These are phyloP conservation scores for Kryphioiulus occultus DNA, from an alignment of 2,888 invertebrate species.

Conservation along the genomic window DNA sequence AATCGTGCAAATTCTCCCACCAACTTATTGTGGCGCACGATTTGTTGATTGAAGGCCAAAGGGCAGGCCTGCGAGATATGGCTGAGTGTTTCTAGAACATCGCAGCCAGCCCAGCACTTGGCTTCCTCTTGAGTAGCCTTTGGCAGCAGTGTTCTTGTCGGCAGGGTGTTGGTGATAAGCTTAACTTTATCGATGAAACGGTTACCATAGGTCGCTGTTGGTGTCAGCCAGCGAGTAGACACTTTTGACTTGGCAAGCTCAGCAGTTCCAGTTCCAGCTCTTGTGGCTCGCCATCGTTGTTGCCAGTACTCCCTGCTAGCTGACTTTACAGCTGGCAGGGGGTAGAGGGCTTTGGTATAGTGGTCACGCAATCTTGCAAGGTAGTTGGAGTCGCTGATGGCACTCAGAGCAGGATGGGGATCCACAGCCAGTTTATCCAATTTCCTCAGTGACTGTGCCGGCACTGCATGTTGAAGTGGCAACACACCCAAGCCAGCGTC, in stretches of 20 bases:
- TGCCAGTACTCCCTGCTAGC: neutral
- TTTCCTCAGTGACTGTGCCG: neutral
- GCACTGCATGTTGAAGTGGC: neutral
- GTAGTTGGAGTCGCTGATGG: neutral
- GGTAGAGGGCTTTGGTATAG: neutral
- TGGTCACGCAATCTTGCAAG: neutral
- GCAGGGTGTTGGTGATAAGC: neutral
- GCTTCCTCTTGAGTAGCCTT: neutral
- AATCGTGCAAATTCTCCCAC: neutral
- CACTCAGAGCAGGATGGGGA: neutral
- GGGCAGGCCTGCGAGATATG: neutral
- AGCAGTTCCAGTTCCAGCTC: neutral
- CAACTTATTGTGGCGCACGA: neutral
- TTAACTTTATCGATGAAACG: neutral
- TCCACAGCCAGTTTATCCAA: neutral
- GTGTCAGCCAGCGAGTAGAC: neutral
- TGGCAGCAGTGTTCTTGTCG: neutral
- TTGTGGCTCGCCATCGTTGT: neutral
- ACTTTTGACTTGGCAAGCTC: neutral
- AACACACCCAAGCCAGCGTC: neutral
- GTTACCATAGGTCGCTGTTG: neutral
- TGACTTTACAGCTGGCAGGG: neutral
- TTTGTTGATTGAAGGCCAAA: neutral
- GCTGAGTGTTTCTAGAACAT: neutral
- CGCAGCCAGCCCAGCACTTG: neutral